Base-by-base conservation (phyloP, 2,797 vertebrate species). In the Petrocephalus schoutedeni region DNA sequence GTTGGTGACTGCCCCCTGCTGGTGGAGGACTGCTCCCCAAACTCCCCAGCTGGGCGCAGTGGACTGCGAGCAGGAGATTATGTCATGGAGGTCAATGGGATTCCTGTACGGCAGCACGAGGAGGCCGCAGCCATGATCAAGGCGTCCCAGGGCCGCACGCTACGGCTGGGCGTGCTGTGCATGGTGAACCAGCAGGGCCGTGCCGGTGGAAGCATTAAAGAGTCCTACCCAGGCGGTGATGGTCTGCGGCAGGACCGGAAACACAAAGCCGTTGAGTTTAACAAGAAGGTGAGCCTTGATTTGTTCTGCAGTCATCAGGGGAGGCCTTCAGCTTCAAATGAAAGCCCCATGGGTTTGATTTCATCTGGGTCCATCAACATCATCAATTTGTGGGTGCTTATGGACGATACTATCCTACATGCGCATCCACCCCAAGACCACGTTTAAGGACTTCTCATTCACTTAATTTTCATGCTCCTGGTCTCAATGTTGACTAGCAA, bases 251-350 rank as follows among this genome's bases (percentile, higher is more conserved):
- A 94, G 89, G 97, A 98, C 90, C 96, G 97, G 89, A 97, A 95
- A 92, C 94, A 96, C 92, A 98, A 98, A 89, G 98, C 98, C 1
- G 93, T 96, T 91, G 97, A 98, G 88, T 99, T 99, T 95, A 98
- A 97, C 94, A 95, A 87, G 90, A 97, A 96, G 97, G 98, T 98
- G 90, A 92, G 94, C 21, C 36, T 49, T 36, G 19, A 5, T 64
- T 21, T 86, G 61, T 8, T n/a, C 54, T 59, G 51, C 21, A 54
- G 49, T 28, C 9, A 10, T 84, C 51, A 56, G 49, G 0, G n/a
- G 21, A 0, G 51, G 10, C 49, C 82, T 54, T 49, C 12, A 12
- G 4, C 45, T 23, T 54, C 21, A 84, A 32, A 84, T 23, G 51
- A 54, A 84, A 32, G 28, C 49, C 23, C 82, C 9, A 16, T 28